Evolutionary conservation across 2,797 vertebrate genomes (phyloP), one percentile per base, ranked within the genome.

Genomic region (Neoniphon sammara): DNA sequence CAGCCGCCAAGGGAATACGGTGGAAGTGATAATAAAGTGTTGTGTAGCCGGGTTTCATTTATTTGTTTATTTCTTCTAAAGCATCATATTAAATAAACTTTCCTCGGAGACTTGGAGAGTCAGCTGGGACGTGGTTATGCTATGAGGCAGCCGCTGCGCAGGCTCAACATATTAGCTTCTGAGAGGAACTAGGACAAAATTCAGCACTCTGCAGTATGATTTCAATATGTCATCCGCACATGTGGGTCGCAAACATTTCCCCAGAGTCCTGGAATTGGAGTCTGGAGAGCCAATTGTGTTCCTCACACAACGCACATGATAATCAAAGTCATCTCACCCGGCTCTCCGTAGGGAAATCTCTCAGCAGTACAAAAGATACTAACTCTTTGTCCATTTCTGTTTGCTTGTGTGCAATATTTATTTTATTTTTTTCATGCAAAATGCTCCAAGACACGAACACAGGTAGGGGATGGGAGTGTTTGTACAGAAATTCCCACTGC

Each of bases 31-130:
- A 89, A 80, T 79, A 85, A 86, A 82, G 59, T 60, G 70, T 74
- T 78, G 61, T 65, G 75, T 47, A 64, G 78, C 70, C 44, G 49
- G 72, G 67, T 83, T 90, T 79, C 78, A 85, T 88, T 86, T 82
- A 74, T 85, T 83, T 87, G 69, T 89, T 90, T 85, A 77, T 85
- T 83, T 80, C 75, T 58, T 73, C 78, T 81, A 83, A 66, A 67
- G 63, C 69, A 67, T 89, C 70, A 81, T 84, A 89, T 87, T 85
- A 79, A 90, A 87, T 90, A 89, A 90, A 84, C 69, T 59, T 75
- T 75, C 88, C 88, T 64, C 30, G 23, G 88, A 89, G 87, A 87
- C 78, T 85, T 64, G 65, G 46, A 66, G 53, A 36, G 64, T 87
- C 83, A 76, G 78, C 78, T 68, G 80, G 85, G 87, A 86, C 62